Conservation (phyloP, 2,113 vertebrate genomes). For the Nothobranchius kuhntae region DNA sequence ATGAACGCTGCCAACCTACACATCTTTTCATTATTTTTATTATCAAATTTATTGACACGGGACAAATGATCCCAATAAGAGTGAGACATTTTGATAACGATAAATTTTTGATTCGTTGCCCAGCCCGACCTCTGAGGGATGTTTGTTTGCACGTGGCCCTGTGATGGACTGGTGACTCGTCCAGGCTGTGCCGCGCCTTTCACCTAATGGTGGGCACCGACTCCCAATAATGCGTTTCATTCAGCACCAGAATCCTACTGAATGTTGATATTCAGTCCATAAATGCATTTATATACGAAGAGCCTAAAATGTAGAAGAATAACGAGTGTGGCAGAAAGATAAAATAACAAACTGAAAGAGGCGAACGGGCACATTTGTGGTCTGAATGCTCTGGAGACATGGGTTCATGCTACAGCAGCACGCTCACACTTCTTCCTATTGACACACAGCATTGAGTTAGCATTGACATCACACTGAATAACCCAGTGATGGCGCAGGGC, state of each 20-base stretch:
- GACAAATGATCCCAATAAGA: too few species aligned
- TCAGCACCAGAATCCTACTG: neutral
- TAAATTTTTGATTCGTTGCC: too few species aligned
- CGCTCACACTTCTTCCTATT: constrained; percentile 60
- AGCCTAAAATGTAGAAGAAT: neutral
- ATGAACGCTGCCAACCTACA: too few species aligned
- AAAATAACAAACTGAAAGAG: constrained; percentile 1
- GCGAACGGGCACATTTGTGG: neutral
- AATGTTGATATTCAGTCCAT: neutral
- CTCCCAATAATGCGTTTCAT: neutral
- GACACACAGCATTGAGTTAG: constrained; percentile 56
- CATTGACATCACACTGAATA: constrained; percentile 68
- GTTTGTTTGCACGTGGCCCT: too few species aligned
- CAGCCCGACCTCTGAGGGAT: too few species aligned
- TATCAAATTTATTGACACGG: too few species aligned
- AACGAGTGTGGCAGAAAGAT: constrained; percentile 5
- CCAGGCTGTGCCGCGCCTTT: too few species aligned
- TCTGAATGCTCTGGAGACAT: constrained; percentile 43
- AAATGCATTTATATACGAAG: neutral
- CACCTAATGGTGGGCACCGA: too few species aligned
- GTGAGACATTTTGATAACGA: too few species aligned
- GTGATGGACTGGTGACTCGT: too few species aligned
- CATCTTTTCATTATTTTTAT: too few species aligned
- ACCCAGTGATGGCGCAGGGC: constrained; percentile 45
- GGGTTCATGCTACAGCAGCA: constrained; percentile 44